phyloP scores from a whole-genome alignment of 2,888 invertebrate genomes.

The Nymphalis polychloros region DNA sequence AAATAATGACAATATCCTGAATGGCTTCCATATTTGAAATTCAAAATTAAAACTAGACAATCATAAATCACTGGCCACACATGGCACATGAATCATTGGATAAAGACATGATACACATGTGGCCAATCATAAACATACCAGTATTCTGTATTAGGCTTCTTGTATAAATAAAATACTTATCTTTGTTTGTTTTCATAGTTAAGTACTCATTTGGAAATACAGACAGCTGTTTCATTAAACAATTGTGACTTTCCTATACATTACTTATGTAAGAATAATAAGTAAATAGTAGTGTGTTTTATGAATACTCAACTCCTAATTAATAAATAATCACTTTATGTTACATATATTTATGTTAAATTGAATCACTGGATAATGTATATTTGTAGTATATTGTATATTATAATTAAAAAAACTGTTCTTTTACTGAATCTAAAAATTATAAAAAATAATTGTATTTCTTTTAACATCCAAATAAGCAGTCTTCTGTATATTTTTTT shows the following conservation, averaged over 20 bases:
- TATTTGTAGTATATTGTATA: too few species aligned
- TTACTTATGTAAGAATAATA: not conserved
- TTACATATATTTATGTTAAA: not conserved
- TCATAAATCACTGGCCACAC: slow-evolving; percentile 49
- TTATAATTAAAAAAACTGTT: too few species aligned
- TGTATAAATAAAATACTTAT: slow-evolving; percentile 53
- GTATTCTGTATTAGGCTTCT: slow-evolving; percentile 38
- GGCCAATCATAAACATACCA: slow-evolving; percentile 47
- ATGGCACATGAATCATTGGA: slow-evolving; percentile 53
- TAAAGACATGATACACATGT: slow-evolving; percentile 59
- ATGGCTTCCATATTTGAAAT: slow-evolving; percentile 25
- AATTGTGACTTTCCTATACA: not conserved
- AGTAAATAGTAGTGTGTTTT: not conserved
- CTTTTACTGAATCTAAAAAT: too few species aligned
- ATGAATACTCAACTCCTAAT: not conserved
- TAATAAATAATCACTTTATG: not conserved
- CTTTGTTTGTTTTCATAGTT: slow-evolving; percentile 54
- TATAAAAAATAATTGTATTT: too few species aligned
- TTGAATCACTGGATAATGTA: not conserved
- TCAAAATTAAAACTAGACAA: slow-evolving; percentile 37
- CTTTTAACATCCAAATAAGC: too few species aligned
- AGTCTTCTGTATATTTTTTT: too few species aligned
- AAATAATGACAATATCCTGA: slow-evolving; percentile 17
- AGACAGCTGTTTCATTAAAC: slow-evolving; percentile 10
- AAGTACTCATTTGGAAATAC: slow-evolving; percentile 20